These are phyloP conservation scores for Ornithoptera priamus DNA, from an alignment of 2,888 invertebrate species.

Conservation along the genomic window DNA sequence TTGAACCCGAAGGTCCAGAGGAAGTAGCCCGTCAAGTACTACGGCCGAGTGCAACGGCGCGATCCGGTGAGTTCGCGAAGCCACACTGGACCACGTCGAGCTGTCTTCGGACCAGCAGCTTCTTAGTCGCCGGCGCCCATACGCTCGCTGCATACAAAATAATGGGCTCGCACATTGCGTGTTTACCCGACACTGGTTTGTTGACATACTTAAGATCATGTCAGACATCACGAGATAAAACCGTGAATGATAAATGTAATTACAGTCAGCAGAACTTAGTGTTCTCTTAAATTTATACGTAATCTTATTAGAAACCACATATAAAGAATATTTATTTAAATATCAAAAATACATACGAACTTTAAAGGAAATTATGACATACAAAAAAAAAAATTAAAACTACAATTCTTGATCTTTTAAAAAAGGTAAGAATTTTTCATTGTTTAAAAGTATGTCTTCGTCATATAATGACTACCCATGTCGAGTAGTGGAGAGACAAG, in stretches of 20 bases:
- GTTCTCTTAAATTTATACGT: conserved; percentile 15
- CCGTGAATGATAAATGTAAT: conserved; percentile 26
- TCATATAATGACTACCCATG: conserved; percentile 20
- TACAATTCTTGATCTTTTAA: not conserved
- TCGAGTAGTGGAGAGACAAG: conserved; percentile 18
- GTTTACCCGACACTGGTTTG: conserved; percentile 16
- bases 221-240: conserved; percentile 27
- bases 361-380: not conserved
- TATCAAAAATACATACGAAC: not conserved
- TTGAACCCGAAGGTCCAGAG: no score
- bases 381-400: not conserved
- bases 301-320: not conserved
- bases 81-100: no score
- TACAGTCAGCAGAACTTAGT: conserved; percentile 20
- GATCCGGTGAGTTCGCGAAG: no score
- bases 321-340: not conserved
- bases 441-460: not conserved
- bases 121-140: no score
- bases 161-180: not conserved
- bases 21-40: no score
- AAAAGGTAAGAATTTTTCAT: not conserved
- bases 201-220: conserved; percentile 25
- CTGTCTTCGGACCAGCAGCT: no score
- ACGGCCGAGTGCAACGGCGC: no score
- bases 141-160: no score